Base-by-base conservation (phyloP, 2,888 invertebrate genomes). In the Athrips mouffetella region DNA sequence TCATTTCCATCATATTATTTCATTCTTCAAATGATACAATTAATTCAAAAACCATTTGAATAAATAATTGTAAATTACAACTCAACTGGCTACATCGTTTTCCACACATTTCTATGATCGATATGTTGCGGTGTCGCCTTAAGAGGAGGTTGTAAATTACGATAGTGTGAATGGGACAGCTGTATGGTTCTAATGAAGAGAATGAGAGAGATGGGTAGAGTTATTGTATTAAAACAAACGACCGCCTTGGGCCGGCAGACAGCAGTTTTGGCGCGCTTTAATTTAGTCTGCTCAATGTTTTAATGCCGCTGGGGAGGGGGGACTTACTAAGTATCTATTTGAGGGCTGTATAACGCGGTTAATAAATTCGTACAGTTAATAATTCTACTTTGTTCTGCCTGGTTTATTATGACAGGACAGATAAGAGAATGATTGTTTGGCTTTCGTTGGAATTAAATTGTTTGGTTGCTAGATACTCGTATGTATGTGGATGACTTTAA, bases 151-250 rank as follows among this genome's bases (percentile, higher is more conserved):
- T 58, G 73, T 76, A 74, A 84, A 81, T 81, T 76, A 76, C 70
- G 56, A 53, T 56, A 37, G 77, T 54, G 66, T 30, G 69, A 84
- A 59, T 20, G 73, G 69, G 80, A 79, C 52, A 58, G 65, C 48
- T 33, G 51, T 56, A 76, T 53, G 47, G 33, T 35, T 50, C 63
- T 72, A 73, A 75, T 72, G 68, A 68, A 60, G 59, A 57, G 84
- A 73, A 75, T 62, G 79, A 86, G 61, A 65, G 80, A 76, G 87
- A 86, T 59, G 63, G 67, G 58, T 64, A 74, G 65, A 72, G 82
- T 83, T 85, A 85, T 86, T 86, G 87, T 88, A 87, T 88, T 86
- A 88, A 88, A 87, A 87, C 83, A 86, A 88, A 87, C 84, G 87
- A 78, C 65, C 80, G 84, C 86, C 85, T 82, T 84, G 87, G 86